Percentiles rank a stretch among this genome's conserved stretches.
Evolutionary conservation across 2,113 vertebrate species (phyloP).

Genomic region (Leiothrix lutea): DNA sequence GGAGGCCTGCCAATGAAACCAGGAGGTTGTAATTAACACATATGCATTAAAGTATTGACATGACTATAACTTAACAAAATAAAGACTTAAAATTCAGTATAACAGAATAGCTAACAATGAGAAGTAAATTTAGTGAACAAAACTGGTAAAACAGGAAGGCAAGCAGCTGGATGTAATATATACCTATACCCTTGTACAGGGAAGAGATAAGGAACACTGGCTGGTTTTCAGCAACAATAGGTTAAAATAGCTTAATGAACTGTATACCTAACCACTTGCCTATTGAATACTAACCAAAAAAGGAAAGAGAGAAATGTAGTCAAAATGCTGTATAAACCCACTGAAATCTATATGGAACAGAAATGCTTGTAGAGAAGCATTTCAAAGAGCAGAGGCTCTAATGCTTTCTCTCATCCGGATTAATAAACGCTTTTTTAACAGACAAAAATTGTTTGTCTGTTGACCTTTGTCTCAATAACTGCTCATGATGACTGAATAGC

Average conservation of each 20-base stretch:
- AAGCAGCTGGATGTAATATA: background rate
- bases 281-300: background rate
- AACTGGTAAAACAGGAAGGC: background rate
- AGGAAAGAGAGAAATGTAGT: background rate
- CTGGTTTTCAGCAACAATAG: background rate
- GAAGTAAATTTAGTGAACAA: background rate
- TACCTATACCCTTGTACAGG: background rate
- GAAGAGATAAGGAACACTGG: background rate
- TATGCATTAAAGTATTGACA: background rate
- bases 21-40: background rate
- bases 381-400: fast-evolving
- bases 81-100: background rate
- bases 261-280: background rate
- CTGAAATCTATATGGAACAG: background rate
- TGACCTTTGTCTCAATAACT: background rate
- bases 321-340: background rate
- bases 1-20: background rate
- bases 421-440: background rate
- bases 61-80: background rate
- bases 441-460: background rate
- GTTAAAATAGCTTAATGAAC: background rate
- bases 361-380: background rate
- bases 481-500: background rate
- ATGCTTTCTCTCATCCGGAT: background rate
- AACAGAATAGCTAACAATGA: background rate